phyloP scores from a whole-genome alignment of 2,797 vertebrate species.

The Mus spretus region DNA sequence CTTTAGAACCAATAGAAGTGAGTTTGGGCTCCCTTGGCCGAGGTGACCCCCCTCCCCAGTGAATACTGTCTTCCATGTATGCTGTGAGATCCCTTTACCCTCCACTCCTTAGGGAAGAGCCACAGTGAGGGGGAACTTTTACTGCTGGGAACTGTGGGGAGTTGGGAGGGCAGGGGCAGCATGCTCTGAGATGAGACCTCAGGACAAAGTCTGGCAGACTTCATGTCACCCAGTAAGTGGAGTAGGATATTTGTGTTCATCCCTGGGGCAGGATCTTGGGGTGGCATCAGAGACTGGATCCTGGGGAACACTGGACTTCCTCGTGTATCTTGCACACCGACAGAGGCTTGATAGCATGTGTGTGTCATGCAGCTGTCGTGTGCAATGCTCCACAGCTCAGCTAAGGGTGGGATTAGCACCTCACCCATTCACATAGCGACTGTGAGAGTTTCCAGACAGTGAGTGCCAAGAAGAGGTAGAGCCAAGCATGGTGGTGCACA shows the following conservation, averaged over 20 bases:
- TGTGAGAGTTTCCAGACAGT: neutral
- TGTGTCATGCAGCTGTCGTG: neutral
- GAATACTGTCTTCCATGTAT: neutral
- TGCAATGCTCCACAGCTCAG: neutral
- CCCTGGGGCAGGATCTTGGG: neutral
- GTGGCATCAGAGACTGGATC: neutral
- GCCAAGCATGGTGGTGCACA: neutral
- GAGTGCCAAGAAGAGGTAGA: neutral
- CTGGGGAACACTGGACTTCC: neutral
- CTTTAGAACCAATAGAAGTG: neutral
- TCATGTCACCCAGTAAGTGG: neutral
- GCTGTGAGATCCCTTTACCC: neutral
- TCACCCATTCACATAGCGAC: neutral
- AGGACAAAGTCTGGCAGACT: neutral
- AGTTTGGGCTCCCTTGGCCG: neutral
- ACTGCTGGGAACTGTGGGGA: neutral
- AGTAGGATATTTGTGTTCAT: neutral
- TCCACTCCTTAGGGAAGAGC: neutral
- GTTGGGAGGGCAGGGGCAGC: neutral
- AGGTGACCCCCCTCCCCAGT: neutral
- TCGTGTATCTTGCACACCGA: neutral
- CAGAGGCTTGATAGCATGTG: neutral
- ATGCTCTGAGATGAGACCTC: neutral
- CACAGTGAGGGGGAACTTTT: neutral
- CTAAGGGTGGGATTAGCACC: neutral